Evolutionary conservation across 2,113 vertebrate genomes (phyloP).

Genomic region (Laticauda colubrina): DNA sequence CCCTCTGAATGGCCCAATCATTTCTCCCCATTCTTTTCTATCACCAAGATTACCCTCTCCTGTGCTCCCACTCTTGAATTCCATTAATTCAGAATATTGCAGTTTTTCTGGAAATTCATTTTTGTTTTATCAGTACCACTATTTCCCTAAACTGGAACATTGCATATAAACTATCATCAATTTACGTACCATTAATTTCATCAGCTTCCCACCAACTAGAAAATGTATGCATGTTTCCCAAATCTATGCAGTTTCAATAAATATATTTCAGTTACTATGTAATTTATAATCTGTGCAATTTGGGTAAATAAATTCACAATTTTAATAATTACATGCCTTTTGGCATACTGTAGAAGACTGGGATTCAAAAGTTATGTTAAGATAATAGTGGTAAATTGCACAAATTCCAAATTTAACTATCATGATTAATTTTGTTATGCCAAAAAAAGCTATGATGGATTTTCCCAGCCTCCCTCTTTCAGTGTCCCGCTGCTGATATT

Average conservation of each 20-base stretch:
- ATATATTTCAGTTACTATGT: not conserved
- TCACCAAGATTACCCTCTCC: not conserved
- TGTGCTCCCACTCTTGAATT: not conserved
- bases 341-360: not conserved
- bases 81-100: not conserved
- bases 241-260: not conserved
- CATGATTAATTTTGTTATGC: not conserved
- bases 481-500: not conserved
- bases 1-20: not conserved
- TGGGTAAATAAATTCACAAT: not conserved
- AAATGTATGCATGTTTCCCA: not conserved
- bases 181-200: not conserved
- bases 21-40: not conserved
- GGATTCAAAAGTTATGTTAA: not conserved
- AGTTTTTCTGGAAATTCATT: not conserved
- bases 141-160: not conserved
- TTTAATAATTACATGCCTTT: not conserved
- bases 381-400: not conserved
- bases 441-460: not conserved
- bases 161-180: not conserved
- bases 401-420: not conserved
- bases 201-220: not conserved
- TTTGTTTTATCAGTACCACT: not conserved
- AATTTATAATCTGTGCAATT: not conserved
- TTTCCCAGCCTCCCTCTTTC: not conserved